Evolutionary conservation across 2,888 invertebrate species (phyloP), one percentile per base, ranked within the genome.

Genomic region (Nudaria mundana): DNA sequence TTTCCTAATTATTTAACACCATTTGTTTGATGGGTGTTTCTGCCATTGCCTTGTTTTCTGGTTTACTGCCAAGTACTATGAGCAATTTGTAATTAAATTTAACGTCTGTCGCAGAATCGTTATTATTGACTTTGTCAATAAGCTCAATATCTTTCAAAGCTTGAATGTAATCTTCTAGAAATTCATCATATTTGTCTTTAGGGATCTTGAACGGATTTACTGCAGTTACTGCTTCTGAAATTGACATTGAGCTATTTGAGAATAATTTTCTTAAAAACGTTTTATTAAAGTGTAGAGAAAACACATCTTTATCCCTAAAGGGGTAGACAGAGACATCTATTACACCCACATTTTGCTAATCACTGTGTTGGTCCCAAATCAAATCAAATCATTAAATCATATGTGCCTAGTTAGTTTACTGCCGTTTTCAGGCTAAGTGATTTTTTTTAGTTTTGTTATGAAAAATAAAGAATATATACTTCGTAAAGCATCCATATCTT

Each of bases 161-260:
- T 0, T 77, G 71, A 1, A 92, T 62, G 32, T 92, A 90, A 56
- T 93, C 73, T 18, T 64, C 57, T 43, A 72, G 49, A 36, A 73
- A 73, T 5, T 67, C 68, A 3, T 71, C 63, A 22, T 63, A 52
- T 12, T 59, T 32, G 5, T 66, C 63, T 18, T 59, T 54, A 2
- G 73, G 74, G 31, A 73, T 66, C 29, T 69, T 57, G 41, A 73
- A 73, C 0, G 73, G 73, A 40, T 66, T 71, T 4, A 73, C 57
- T 0, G 94, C 94, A 41, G 85, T 82, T 0, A 92, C 81, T 25
- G 93, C 92, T 59, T 91, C 93, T 93, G 74, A 28, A 86, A 85
- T 52, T 2, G 30, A 14, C 8, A 5, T 8, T 5, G 7, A 5
- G 11, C 7, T 3, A 11, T 2, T 1, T 24, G 24, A 10, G 20